Conservation (phyloP, 2,888 invertebrate genomes). For the Nymphalis c-album region DNA sequence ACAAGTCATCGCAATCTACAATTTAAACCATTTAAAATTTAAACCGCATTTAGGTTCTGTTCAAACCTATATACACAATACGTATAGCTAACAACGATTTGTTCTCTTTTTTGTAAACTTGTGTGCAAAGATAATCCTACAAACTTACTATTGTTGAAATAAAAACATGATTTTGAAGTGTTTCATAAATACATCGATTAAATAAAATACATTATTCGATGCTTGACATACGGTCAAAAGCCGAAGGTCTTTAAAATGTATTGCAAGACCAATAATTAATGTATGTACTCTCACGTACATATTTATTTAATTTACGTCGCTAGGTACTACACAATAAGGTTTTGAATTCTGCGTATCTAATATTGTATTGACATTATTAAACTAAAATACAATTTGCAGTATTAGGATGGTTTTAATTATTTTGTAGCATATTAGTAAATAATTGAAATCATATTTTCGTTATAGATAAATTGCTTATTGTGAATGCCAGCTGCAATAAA, state of each 20-base stretch:
- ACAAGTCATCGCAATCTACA: slow-evolving; percentile 59
- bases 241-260: slow-evolving; percentile 6
- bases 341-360: background rate
- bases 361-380: too few species aligned
- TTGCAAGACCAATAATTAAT: background rate
- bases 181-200: background rate
- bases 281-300: background rate
- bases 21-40: slow-evolving; percentile 15
- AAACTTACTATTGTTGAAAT: too few species aligned
- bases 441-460: background rate
- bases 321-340: background rate
- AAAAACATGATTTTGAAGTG: too few species aligned
- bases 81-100: background rate
- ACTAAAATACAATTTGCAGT: too few species aligned
- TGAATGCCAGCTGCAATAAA: slow-evolving; percentile 9
- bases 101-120: background rate
- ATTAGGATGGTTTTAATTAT: background rate
- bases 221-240: background rate
- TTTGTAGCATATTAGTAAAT: background rate
- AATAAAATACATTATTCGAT: background rate
- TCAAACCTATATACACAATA: background rate
- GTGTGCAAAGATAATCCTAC: too few species aligned
- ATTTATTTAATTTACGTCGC: background rate
- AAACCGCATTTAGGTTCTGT: slow-evolving; percentile 5
- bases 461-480: slow-evolving; percentile 2